These are phyloP conservation scores for Eumaeus atala DNA, from an alignment of 1,140 invertebrate genomes.

Conservation along the genomic window DNA sequence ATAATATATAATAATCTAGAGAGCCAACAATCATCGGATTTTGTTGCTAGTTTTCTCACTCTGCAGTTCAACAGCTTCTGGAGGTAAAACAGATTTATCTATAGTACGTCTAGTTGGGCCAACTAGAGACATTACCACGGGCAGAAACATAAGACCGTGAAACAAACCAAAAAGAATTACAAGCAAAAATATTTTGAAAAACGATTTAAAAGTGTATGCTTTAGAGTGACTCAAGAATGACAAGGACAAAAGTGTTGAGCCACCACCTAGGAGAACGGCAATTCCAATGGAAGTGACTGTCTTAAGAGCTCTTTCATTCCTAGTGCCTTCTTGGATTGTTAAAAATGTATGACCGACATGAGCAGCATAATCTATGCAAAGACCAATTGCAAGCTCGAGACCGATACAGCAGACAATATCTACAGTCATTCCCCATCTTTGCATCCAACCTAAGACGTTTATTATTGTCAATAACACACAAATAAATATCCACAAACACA, in stretches of 20 bases:
- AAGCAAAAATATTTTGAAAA: conserved; percentile 88
- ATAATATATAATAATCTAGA: no score
- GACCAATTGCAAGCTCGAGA: conserved; percentile 88
- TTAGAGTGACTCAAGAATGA: conserved; percentile 81
- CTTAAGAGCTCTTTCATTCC: conserved; percentile 77
- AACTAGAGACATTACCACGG: conserved; percentile 83
- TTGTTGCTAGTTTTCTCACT: conserved; percentile 38
- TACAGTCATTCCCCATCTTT: conserved; percentile 86
- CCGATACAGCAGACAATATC: conserved; percentile 91
- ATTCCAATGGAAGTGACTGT: conserved; percentile 85
- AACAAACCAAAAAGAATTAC: conserved; percentile 85
- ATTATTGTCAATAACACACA: conserved; percentile 86
- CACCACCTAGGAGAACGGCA: conserved; percentile 87
- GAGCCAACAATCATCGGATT: neutral
- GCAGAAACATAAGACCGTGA: conserved; percentile 84
- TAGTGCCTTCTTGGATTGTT: conserved; percentile 69
- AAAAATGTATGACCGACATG: conserved; percentile 92
- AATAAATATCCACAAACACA: conserved; percentile 85
- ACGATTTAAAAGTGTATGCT: conserved; percentile 87
- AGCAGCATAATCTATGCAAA: conserved; percentile 92
- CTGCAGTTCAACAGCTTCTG: conserved; percentile 50
- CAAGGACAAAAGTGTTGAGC: conserved; percentile 86
- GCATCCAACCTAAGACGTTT: conserved; percentile 89
- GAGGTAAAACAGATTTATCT: conserved; percentile 27
- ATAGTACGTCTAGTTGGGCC: conserved; percentile 73